phyloP scores from a whole-genome alignment of 1,140 invertebrate genomes.

The Danaus melanippus region DNA sequence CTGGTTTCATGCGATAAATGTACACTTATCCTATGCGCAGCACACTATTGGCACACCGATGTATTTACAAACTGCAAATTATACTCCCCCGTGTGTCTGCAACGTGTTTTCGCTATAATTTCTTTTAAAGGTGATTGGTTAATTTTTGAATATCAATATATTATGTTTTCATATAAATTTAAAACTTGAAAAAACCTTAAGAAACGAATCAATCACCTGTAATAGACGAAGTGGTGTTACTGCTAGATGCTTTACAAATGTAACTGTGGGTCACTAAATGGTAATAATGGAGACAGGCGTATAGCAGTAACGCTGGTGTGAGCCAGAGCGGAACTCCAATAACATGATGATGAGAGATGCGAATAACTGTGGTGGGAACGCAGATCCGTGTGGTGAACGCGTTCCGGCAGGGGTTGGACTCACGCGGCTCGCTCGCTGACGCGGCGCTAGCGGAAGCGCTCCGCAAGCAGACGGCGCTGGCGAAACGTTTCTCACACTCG shows the following conservation, averaged over 20 bases:
- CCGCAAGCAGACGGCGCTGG: slow-evolving; percentile 91
- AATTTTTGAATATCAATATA: too few species aligned
- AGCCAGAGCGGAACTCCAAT: slow-evolving; percentile 7
- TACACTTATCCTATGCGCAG: slow-evolving; percentile 8
- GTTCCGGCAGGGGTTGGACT: slow-evolving; percentile 98
- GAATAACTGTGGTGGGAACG: slow-evolving; percentile 22
- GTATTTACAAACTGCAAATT: slow-evolving; percentile 4
- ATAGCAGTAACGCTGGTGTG: slow-evolving; percentile 10
- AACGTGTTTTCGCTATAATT: slow-evolving; percentile 1
- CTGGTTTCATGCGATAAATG: slow-evolving; percentile 8
- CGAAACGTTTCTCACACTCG: slow-evolving; percentile 91
- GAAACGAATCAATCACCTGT: too few species aligned
- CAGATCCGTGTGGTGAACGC: slow-evolving; percentile 98
- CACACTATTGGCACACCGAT: slow-evolving; percentile 22
- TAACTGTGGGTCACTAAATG: background rate
- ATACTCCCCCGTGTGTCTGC: slow-evolving; percentile 15
- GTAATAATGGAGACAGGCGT: slow-evolving; percentile 2
- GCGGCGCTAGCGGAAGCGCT: slow-evolving; percentile 90
- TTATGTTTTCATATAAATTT: too few species aligned
- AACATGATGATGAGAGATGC: slow-evolving; percentile 12
- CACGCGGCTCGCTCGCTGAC: slow-evolving; percentile 92
- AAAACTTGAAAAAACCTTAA: too few species aligned
- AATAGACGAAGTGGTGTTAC: too few species aligned
- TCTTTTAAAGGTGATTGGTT: slow-evolving; percentile 5
- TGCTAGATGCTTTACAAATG: background rate